Base-by-base conservation (phyloP, 2,113 vertebrate genomes). In the Bagarius yarrelli region DNA sequence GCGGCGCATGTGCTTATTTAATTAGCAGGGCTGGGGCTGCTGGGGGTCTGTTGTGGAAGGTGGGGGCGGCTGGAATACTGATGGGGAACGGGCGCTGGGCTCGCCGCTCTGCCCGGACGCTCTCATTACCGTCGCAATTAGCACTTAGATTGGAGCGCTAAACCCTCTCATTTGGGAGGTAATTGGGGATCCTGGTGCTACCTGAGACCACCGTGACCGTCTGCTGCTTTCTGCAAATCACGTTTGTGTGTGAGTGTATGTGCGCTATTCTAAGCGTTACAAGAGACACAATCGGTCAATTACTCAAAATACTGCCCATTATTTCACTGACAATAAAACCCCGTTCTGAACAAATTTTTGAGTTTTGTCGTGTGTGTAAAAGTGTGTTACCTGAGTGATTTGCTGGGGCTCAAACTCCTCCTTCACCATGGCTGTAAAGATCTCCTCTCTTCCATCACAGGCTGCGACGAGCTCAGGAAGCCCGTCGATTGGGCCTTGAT, bases 1-100 rank as follows among this genome's bases (percentile, higher is more conserved):
- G 91, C 94, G 92, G 94, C 94, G 96, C 97, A 99, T 98, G 96
- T 95, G 95, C 96, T 98, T 97, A 97, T 97, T 98, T 97, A 97
- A 98, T 99, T 98, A 98, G 94, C 93, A 94, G 81, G 86, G 91
- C 94, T 91, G 92, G 93, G 95, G 93, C 94, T 87, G 81, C 75
- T 83, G 81, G 70, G 84, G 70, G 57, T 73, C 85, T 71, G 86
- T 80, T 32, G 79, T 23, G 69, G 83, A 71, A 78, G 75, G 55
- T 60, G 76, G 82, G 81, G 80, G 52, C 25, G 53, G 83, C 59
- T 87, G 89, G 93, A 93, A 93, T 94, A 93, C 93, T 95, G 96
- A 97, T 97, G 95, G 94, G 95, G 92, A 90, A 93, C 88, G 93
- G 94, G 93, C 94, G 93, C 92, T 92, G 95, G 95, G 94, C 93